Evolutionary conservation across 2,797 vertebrate species (phyloP), one percentile per base, ranked within the genome.

Genomic region (Epinephelus malabaricus): DNA sequence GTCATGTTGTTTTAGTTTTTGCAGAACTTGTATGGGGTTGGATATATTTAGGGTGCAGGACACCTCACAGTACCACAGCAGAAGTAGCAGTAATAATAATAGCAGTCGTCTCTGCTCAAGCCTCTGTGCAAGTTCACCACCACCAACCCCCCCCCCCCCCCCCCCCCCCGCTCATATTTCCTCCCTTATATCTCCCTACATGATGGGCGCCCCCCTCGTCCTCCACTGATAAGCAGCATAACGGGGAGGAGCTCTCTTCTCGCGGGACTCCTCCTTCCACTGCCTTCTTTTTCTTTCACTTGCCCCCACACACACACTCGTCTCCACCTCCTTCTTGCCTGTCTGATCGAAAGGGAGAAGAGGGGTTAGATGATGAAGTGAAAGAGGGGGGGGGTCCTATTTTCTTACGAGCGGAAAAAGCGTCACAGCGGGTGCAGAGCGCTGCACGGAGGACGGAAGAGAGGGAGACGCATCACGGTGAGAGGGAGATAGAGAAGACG

Each of bases 191-290:
- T 49, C 76, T 64, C 55, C 59, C 64, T n/a, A 0, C 73, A 47
- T 46, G 23, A 49, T 21, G 30, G 23, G 18, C 56, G n/a, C 67
- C 55, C 49, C 58, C 63, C 76, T n/a, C n/a, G 19, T n/a, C 55
- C 77, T 18, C 58, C 69, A 19, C 78, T 83, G 80, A 86, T 87
- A 73, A 85, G 83, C 88, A 86, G 73, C 85, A 87, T 79, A 86
- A 71, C 60, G 72, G 87, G 91, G 90, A 85, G 92, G 91, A 91
- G 92, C 81, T 84, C 73, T 53, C 62, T 4, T n/a, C 66, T 79
- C 46, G 3, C 63, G 61, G 80, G 77, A 79, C 87, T 88, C 86
- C 91, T 87, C 86, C 86, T 74, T 65, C 76, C 76, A 8, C 0
- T 53, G 53, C 65, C 67, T 69, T 45, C 72, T 66, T 79, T 85